Evolutionary conservation across 2,113 vertebrate species (phyloP).

Genomic region (Argyrosomus japonicus): DNA sequence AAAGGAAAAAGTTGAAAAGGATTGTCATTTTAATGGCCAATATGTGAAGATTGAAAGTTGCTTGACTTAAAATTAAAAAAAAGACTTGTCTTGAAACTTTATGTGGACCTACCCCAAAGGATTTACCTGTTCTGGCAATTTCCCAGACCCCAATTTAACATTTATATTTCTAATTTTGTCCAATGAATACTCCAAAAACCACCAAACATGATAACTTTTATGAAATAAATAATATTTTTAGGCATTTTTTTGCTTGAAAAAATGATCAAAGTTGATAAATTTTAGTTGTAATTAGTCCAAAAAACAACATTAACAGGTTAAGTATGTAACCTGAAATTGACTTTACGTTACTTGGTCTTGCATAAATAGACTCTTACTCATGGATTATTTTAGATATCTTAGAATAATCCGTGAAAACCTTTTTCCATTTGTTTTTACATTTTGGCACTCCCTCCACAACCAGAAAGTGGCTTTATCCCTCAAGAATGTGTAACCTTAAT

Average conservation of each 20-base stretch:
- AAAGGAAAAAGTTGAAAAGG: not conserved
- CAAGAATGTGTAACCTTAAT: not conserved
- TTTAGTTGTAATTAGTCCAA: too few species aligned
- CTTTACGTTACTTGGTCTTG: not conserved
- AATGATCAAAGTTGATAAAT: too few species aligned
- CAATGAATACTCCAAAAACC: not conserved
- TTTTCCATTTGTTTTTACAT: not conserved
- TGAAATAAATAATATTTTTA: too few species aligned
- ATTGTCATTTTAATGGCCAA: not conserved
- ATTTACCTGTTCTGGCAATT: not conserved
- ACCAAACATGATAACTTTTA: not conserved
- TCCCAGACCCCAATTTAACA: not conserved
- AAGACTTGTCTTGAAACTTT: not conserved
- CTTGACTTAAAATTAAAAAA: not conserved
- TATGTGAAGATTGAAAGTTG: not conserved
- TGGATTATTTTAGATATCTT: not conserved
- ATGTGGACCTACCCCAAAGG: not conserved
- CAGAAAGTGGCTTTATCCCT: not conserved
- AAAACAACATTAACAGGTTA: too few species aligned
- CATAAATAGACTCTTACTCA: not conserved
- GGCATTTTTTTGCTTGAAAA: not conserved
- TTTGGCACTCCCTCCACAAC: not conserved
- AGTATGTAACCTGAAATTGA: not conserved
- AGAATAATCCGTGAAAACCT: not conserved
- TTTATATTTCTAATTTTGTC: not conserved